Percentiles rank a stretch among this genome's conserved stretches.
phyloP scores from a whole-genome alignment of 2,797 vertebrate genomes.

The Anomalospiza imberbis region DNA sequence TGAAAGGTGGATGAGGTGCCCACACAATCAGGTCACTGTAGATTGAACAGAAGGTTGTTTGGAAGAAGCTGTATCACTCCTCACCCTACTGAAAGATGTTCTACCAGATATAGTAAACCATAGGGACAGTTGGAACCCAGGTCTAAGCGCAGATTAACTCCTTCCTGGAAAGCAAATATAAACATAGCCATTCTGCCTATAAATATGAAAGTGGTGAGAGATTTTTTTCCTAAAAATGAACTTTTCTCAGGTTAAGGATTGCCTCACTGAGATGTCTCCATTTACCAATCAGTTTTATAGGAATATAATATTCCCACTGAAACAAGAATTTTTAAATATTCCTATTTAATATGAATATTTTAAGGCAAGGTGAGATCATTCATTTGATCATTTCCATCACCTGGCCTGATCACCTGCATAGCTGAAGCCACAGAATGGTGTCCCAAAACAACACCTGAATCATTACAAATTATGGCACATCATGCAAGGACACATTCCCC shows the following conservation, averaged over 20 bases:
- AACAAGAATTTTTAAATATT: background rate
- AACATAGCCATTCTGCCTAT: background rate
- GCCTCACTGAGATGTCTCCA: background rate
- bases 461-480: background rate
- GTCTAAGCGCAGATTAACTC: background rate
- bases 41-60: background rate
- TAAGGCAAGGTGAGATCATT: background rate
- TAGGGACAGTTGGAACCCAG: background rate
- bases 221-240: background rate
- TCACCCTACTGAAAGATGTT: background rate
- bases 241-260: background rate
- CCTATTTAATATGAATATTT: background rate
- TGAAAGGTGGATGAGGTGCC: background rate
- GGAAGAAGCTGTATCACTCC: background rate
- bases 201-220: background rate
- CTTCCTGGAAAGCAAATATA: background rate
- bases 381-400: background rate
- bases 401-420: background rate
- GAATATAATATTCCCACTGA: background rate
- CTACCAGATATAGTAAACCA: background rate
- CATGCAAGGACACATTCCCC: background rate
- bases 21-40: background rate
- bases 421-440: background rate
- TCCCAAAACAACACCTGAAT: background rate
- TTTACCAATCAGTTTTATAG: background rate